Evolutionary conservation across 2,888 invertebrate genomes (phyloP).

Genomic region (Lithophane semibrunnea): DNA sequence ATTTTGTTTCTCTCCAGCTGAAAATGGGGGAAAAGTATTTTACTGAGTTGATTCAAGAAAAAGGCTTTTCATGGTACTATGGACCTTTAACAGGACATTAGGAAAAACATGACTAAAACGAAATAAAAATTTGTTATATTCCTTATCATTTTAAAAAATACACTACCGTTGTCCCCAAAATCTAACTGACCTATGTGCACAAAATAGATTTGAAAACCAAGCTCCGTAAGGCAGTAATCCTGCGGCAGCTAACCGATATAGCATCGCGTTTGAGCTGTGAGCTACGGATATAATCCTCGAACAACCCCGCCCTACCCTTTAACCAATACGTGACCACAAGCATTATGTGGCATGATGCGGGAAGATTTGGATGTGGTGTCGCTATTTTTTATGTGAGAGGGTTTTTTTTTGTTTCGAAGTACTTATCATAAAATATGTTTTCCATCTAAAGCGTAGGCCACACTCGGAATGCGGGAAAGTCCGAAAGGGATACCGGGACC

Average conservation of each 20-base stretch:
- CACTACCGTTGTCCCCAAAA: background rate
- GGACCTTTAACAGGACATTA: background rate
- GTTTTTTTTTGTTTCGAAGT: background rate
- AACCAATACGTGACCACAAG: constrained; percentile 89
- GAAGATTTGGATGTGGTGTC: constrained; percentile 69
- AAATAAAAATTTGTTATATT: background rate
- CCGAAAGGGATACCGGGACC: no score
- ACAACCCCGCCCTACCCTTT: constrained; percentile 84
- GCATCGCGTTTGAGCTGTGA: constrained; percentile 69
- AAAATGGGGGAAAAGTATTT: background rate
- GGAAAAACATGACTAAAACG: background rate
- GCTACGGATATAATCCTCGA: constrained; percentile 82
- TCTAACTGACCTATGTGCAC: constrained; percentile 24
- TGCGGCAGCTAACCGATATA: constrained; percentile 60
- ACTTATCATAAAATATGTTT: background rate
- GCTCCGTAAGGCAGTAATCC: constrained; percentile 69
- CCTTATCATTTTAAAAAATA: background rate
- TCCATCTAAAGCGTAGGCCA: background rate
- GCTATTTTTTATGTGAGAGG: background rate
- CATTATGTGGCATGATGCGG: constrained; percentile 66
- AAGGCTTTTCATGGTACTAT: background rate
- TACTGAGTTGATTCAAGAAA: background rate
- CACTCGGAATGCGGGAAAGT: no score
- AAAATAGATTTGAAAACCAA: constrained; percentile 59
- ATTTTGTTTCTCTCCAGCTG: background rate